Base-by-base conservation (phyloP, 2,888 invertebrate species). In the Tenthredo amoena region DNA sequence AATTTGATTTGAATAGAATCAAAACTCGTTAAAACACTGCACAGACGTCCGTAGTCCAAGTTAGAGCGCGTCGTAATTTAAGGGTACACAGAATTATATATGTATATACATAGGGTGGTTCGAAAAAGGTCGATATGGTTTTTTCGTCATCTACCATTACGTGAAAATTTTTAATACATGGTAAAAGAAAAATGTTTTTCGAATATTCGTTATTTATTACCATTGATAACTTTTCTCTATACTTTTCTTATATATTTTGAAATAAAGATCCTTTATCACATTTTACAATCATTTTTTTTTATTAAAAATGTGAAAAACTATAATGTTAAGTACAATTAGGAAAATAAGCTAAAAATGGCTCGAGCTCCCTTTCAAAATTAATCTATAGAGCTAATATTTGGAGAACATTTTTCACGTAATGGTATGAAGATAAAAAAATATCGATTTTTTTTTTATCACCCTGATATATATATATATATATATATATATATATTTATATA, bases 1-100 rank as follows among this genome's bases (percentile, higher is more conserved):
- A 74, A 74, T 74, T 74, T 43, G 40, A 74, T 74, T 74, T 43
- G 40, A 74, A 74, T 74, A 74, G 72, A 43, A 74, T 74, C 4
- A 21, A 43, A 43, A 74, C 72, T 74, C 72, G 72, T 43, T 74
- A 40, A 74, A 74, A 43, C n/a, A 18, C 12, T 43, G 31, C 72
- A 31, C 21, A 43, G 43, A 43, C 26, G n/a, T 43, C 40, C 21
- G 12, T 34, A 71, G 71, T 15, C 71, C 21, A 43, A 37, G 2
- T 40, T 72, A 26, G 10, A 43, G 21, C 40, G n/a, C n/a, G 21
- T 74, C n/a, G 72, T 10, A 10, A 43, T 74, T 43, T 72, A 21
- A 43, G 43, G 10, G 62, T 43, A 43, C 21, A 74, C 37, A n/a
- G 0, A 71, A 18, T 10, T 4, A 72, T 43, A 7, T 1, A 7